Base-by-base conservation (phyloP, 2,113 vertebrate genomes). In the Pterophyllum scalare region DNA sequence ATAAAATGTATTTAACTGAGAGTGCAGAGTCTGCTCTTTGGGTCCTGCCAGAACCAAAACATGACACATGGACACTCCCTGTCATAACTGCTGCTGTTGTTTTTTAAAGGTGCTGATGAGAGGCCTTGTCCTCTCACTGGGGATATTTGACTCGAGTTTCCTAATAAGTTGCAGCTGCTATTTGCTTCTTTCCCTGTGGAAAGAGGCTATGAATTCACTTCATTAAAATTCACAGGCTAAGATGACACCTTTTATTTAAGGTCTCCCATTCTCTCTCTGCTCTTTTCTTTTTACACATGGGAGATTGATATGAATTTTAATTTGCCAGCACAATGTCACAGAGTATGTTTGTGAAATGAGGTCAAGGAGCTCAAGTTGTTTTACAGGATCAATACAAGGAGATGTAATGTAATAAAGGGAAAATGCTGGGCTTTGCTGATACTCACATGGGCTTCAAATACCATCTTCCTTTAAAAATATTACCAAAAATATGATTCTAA, bases 211-310 rank as follows among this genome's bases (percentile, higher is more conserved):
- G 86, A 89, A 89, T 88, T 84, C 58, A 83, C 80, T 88, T 92
- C 85, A 88, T 91, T 88, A 78, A 85, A 87, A 91, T 91, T 92
- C 83, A 83, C 59, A 5, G 56, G 72, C 83, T 80, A 78, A 81
- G 82, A 85, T 83, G 79, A 87, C 84, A 87, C 82, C 84, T 91
- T 87, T 89, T 92, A 90, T 93, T 89, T 89, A 89, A 88, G 81
- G 65, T 86, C 88, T 74, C 75, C 52, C 38, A 67, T 77, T 77
- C 67, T 76, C 67, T 75, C 62, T 76, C 65, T 59, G 35, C 75
- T 76, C 43, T 77, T 77, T 85, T 81, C 80, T 40, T 79, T 86
- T 61, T 58, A 58, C 79, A 79, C 83, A 38, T 52, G 61, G 79
- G 40, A 81, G 83, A 89, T 87, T 79, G 84, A 90, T 93, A 88